Evolutionary conservation across 37 sponge, comb jelly and placozoan species (phyloP), one percentile per base, ranked within the genome.

Genomic region (Tethya wilhelma): DNA sequence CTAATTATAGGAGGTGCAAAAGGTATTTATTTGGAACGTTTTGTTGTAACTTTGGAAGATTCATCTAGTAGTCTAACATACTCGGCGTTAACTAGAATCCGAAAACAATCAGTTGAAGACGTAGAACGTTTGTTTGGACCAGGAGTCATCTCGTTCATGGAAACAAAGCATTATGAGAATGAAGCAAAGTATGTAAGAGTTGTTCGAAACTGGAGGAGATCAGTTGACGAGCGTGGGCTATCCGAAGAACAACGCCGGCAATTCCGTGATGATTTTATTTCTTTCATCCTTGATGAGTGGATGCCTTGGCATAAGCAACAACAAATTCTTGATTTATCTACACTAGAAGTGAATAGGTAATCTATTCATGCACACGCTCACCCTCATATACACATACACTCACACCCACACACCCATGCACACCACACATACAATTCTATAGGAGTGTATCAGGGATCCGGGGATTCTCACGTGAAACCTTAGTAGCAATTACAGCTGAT

Each of bases 301-400:
- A 74, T 74, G 75, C 75, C 75, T 60, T 74, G 75, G 75, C 63
- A 62, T 23, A 26, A 26, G 8, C 6, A 62, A n/a, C 32, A 11
- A 36, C n/a, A n/a, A n/a, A n/a, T n/a, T n/a, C 11, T 17, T 11
- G 75, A 74, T 56, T 74, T 74, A 23, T 26, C 29, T 7, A 23
- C 30, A 45, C 59, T 74, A 12, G 56, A 74, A 26, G 75, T 74
- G 26, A 74, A 74, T 23, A 14, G 29, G 63, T 62, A 23, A 19
- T 14, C 53, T 14, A 19, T 14, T 49, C 53, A 49, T 14, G 14
- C 14, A 49, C 53, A 49, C 9, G 14, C 53, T 19, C 53, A 49
- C 53, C 9, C 14, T 9, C 14, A 49, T 49, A 49, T 49, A 49
- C 53, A 19, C 53, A 9, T 19, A 9, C 9, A 9, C 53, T 49